Conservation (phyloP, 2,113 vertebrate species). For the Anoura caudifer region DNA sequence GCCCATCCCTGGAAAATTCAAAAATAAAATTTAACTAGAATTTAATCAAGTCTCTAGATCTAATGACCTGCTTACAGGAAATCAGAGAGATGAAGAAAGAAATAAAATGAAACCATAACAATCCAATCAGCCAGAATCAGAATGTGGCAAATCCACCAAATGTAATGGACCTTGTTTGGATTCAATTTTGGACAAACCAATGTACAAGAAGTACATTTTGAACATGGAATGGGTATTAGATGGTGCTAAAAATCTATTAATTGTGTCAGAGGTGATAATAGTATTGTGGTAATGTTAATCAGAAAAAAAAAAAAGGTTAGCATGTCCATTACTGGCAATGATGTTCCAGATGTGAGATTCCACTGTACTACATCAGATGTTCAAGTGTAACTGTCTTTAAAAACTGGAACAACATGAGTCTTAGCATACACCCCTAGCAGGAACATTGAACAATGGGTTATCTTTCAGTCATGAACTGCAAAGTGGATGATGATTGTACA, state of each 20-base stretch:
- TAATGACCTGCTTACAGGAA: background rate
- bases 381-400: slow-evolving; percentile 68
- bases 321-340: slow-evolving; percentile 38
- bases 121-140: background rate
- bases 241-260: background rate
- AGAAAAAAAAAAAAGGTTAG: background rate
- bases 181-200: background rate
- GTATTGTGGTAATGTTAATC: background rate
- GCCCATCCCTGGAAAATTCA: background rate
- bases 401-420: slow-evolving; percentile 70
- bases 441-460: slow-evolving; percentile 75
- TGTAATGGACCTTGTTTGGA: background rate
- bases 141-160: background rate
- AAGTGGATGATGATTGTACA: slow-evolving; percentile 58
- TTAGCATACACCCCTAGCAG: slow-evolving; percentile 70
- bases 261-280: background rate
- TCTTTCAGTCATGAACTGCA: slow-evolving; percentile 69
- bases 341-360: slow-evolving; percentile 65
- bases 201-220: background rate
- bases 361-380: slow-evolving; percentile 72
- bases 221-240: background rate
- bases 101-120: background rate
- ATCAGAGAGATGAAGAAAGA: background rate
- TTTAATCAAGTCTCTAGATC: background rate
- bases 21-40: background rate